phyloP scores from a whole-genome alignment of 2,113 vertebrate genomes.

The Orcinus orca region DNA sequence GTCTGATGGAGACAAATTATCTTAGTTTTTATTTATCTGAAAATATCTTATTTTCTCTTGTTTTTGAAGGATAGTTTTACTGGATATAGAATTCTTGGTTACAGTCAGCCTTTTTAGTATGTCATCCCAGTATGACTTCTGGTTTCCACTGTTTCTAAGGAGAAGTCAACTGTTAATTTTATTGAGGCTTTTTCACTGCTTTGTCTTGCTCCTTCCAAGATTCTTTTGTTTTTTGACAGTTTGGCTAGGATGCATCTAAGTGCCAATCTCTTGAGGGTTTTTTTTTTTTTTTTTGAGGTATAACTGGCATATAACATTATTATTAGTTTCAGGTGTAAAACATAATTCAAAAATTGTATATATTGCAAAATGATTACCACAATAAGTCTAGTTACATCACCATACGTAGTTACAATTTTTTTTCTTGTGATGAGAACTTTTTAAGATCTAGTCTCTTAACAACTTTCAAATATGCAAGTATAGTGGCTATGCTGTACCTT shows the following conservation, averaged over 20 bases:
- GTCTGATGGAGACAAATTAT: background rate
- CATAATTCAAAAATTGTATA: background rate
- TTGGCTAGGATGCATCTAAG: background rate
- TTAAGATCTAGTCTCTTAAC: background rate
- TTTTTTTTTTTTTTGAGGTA: background rate
- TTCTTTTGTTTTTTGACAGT: background rate
- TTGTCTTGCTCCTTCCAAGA: background rate
- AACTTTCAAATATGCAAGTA: background rate
- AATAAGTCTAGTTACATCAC: background rate
- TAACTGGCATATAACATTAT: background rate
- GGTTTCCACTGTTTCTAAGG: background rate
- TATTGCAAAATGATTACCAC: background rate
- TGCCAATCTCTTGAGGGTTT: background rate
- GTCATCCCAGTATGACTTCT: background rate
- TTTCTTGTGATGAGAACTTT: background rate
- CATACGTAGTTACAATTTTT: background rate
- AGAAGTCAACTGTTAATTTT: background rate
- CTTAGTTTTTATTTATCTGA: background rate
- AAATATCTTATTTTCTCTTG: background rate
- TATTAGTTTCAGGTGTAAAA: background rate
- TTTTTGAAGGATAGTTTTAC: background rate
- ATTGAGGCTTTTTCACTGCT: background rate
- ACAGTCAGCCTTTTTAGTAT: background rate
- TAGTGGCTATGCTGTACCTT: background rate
- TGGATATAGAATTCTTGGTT: background rate